Evolutionary conservation across 2,113 vertebrate genomes (phyloP).

Genomic region (Leucosticte australis): DNA sequence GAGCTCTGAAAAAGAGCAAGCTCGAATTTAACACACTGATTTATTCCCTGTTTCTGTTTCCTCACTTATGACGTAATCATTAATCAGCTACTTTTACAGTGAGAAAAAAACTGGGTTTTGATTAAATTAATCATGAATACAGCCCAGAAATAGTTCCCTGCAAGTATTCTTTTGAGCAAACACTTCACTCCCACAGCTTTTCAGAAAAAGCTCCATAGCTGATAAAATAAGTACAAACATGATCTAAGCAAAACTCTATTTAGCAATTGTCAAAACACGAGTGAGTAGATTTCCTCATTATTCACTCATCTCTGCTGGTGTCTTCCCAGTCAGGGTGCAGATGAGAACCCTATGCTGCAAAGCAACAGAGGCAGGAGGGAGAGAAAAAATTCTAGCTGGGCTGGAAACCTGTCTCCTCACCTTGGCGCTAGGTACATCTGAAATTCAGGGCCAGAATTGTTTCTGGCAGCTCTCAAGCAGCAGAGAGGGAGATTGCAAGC

Average conservation of each 20-base stretch:
- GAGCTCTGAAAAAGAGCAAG: not conserved
- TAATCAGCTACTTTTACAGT: conserved; percentile 42
- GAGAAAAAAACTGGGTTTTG: not conserved
- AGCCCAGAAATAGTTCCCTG: conserved; percentile 27
- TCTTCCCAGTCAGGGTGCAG: not conserved
- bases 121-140: conserved; percentile 60
- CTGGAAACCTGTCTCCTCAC: not conserved
- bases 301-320: not conserved
- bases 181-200: conserved; percentile 54
- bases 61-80: conserved; percentile 20
- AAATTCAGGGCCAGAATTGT: conserved; percentile 10
- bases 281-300: conserved; percentile 42
- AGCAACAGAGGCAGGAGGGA: not conserved
- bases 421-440: not conserved
- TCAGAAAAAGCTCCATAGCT: conserved; percentile 22
- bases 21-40: not conserved
- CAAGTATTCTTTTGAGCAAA: conserved; percentile 48
- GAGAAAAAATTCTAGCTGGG: not conserved
- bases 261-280: conserved; percentile 48
- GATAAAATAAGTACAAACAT: conserved; percentile 41
- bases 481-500: not conserved
- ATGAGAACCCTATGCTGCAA: not conserved
- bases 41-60: conserved; percentile 34
- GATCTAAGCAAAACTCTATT: conserved; percentile 52
- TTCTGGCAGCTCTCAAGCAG: conserved; percentile 20